phyloP scores from a whole-genome alignment of 92 coral and sea anemone species.

The Palythoa grandiflora region DNA sequence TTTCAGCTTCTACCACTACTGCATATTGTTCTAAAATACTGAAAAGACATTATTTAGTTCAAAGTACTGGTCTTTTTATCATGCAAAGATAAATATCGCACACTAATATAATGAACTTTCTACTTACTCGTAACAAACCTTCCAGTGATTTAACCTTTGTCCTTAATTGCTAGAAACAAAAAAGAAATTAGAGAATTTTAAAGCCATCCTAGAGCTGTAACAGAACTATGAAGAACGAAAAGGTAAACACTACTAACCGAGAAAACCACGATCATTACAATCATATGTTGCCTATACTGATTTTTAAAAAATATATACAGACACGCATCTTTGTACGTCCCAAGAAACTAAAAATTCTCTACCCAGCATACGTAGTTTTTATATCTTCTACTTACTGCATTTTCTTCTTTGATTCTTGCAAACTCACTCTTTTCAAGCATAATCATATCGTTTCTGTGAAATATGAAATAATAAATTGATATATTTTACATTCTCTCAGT shows the following conservation, averaged over 20 bases:
- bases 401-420: conserved; percentile 87
- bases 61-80: not conserved
- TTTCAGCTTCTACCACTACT: no score
- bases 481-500: no score
- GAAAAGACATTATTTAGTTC: not conserved
- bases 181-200: not conserved
- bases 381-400: conserved; percentile 60
- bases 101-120: not conserved
- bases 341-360: no score
- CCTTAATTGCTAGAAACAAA: conserved; percentile 75
- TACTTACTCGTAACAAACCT: conserved; percentile 75
- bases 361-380: no score
- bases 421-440: conserved; percentile 95
- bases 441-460: conserved; percentile 91
- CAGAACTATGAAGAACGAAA: no score
- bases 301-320: no score
- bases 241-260: no score
- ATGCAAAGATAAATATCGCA: not conserved
- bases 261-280: no score
- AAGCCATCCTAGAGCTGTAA: no score
- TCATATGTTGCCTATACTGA: no score
- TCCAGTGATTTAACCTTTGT: conserved; percentile 82
- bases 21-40: not conserved
- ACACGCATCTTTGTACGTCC: no score
- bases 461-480: not conserved